phyloP scores from a whole-genome alignment of 2,888 invertebrate genomes.

The Diachrysia chrysitis region DNA sequence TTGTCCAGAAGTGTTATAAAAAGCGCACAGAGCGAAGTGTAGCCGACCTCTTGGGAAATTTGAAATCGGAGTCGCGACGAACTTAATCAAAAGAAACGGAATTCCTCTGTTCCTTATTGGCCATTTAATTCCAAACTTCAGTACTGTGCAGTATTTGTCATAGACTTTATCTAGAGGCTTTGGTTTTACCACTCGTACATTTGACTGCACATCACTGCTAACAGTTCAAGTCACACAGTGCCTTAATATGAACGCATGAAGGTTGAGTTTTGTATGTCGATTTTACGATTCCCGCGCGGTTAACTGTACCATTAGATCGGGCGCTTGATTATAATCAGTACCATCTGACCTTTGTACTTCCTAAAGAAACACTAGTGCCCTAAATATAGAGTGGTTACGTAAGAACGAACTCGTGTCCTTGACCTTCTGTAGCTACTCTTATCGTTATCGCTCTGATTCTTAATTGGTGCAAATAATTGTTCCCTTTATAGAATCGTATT shows the following conservation, averaged over 20 bases:
- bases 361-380: neutral
- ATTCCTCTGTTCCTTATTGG: constrained; percentile 24
- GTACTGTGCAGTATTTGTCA: neutral
- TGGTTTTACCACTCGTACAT: neutral
- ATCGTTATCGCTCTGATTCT: neutral
- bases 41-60: constrained; percentile 52
- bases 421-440: neutral
- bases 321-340: neutral
- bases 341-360: constrained; percentile 4
- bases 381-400: neutral
- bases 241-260: neutral
- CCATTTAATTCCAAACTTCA: constrained; percentile 28
- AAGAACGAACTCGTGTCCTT: neutral
- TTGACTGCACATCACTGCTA: neutral
- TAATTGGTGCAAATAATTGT: neutral
- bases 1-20: constrained; percentile 13
- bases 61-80: constrained; percentile 38
- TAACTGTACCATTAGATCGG: neutral
- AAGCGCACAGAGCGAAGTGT: constrained; percentile 15
- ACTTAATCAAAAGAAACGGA: constrained; percentile 54
- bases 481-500: neutral
- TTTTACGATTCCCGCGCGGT: neutral
- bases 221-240: neutral
- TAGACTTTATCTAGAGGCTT: neutral
- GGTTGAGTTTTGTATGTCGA: neutral